phyloP scores from a whole-genome alignment of 2,888 invertebrate species.

The Drosophila affinis region DNA sequence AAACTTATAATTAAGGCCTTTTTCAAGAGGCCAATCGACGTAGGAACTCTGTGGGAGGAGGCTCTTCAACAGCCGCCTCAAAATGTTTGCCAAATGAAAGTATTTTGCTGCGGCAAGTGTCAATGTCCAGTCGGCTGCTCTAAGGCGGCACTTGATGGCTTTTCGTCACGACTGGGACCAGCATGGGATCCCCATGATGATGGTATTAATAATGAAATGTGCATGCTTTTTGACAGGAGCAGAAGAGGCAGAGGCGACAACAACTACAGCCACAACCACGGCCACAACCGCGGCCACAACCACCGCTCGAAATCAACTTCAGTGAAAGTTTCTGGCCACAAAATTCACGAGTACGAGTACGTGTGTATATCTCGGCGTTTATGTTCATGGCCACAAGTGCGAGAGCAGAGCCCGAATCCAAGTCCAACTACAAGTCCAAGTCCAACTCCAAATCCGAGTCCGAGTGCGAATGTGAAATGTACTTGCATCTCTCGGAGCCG shows the following conservation, averaged over 20 bases:
- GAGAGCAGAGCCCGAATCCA: background rate
- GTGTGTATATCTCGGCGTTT: constrained; percentile 21
- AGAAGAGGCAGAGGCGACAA: constrained; percentile 27
- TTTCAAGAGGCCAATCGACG: constrained; percentile 13
- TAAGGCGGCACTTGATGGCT: constrained; percentile 62
- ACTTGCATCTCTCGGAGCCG: constrained; percentile 31
- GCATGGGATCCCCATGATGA: constrained; percentile 29
- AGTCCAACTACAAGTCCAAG: constrained; percentile 24
- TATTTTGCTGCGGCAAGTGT: constrained; percentile 66
- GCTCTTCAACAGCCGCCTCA: constrained; percentile 32
- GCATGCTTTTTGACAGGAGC: constrained; percentile 72
- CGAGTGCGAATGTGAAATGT: constrained; percentile 49
- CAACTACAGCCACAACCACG: constrained; percentile 14
- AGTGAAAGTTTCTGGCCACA: constrained; percentile 70
- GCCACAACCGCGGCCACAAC: constrained; percentile 39
- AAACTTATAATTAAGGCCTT: constrained; percentile 54
- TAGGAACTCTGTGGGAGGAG: background rate
- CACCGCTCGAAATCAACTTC: constrained; percentile 62
- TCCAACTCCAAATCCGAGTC: background rate
- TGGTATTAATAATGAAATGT: constrained; percentile 67
- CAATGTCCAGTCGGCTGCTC: constrained; percentile 67
- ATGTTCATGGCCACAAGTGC: constrained; percentile 43
- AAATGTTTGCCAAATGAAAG: constrained; percentile 65
- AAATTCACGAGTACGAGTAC: constrained; percentile 23
- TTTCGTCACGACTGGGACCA: constrained; percentile 67